Base-by-base conservation (phyloP, 2,797 vertebrate genomes). In the Chloroceryle amazona region DNA sequence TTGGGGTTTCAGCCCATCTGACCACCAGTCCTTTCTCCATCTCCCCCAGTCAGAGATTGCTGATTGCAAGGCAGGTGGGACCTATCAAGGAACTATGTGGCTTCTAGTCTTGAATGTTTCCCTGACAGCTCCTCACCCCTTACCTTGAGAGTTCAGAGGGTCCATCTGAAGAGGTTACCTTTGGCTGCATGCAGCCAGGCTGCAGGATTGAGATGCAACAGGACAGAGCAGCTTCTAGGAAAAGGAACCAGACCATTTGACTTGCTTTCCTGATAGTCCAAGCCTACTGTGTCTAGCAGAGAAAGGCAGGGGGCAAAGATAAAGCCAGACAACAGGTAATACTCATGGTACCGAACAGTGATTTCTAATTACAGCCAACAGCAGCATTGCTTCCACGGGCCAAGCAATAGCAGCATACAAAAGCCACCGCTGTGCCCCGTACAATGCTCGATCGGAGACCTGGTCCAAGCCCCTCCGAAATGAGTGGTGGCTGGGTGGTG, bases 391-490 rank as follows among this genome's bases (percentile, higher is more conserved):
- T 41, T 54, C 57, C 61, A 18, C 17, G 41, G 25, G 21, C 44
- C 61, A 74, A 63, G 65, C 16, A 37, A 33, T 1, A n/a, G 33
- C 39, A 39, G n/a, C 0, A 0, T 7, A 23, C 17, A 60, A 33
- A 71, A 67, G 31, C 76, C 78, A 57, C 0, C 0, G 46, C 58
- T 51, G n/a, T 11, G 57, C 67, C 51, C 20, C 21, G 22, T 25
- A 33, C 6, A 3, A 18, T 51, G 67, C 67, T 66, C 5, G 8
- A 11, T 2, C 57, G n/a, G 33, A 94, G n/a, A 65, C 39, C 58
- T 63, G 29, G 7, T 25, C 80, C 72, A 61, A 46, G 20, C 11
- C 44, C 41, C 61, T 80, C 57, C 55, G 60, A 39, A 76, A 54
- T 19, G 60, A 73, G 19, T 6, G 10, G 15, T 28, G 72, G 18